Conservation (phyloP, 2,797 vertebrate species). For the Chaunax sp. region DNA sequence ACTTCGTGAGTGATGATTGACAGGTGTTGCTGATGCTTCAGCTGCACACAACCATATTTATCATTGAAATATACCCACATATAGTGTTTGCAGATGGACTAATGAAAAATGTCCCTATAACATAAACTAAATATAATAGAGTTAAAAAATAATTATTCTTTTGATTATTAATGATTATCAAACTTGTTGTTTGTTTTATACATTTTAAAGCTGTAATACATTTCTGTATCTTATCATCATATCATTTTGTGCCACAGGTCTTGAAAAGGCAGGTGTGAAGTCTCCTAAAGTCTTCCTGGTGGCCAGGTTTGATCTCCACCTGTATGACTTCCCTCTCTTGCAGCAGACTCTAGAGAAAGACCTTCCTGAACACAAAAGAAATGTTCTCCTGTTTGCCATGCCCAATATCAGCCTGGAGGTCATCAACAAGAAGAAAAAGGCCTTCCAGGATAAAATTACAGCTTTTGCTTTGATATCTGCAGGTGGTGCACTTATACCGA, state of each 20-base stretch:
- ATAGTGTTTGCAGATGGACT: too few species aligned
- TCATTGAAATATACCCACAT: too few species aligned
- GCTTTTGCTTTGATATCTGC: background rate
- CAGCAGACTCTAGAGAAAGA: constrained; percentile 21
- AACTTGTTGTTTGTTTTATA: too few species aligned
- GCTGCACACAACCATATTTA: too few species aligned
- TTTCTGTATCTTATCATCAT: background rate
- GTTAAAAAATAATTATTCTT: background rate
- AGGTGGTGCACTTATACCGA: background rate
- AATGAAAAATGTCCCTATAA: background rate
- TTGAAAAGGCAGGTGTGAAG: constrained; percentile 3
- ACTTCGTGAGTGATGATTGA: too few species aligned
- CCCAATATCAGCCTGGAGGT: background rate
- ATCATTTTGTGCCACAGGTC: constrained; percentile 13
- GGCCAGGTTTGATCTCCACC: constrained; percentile 58
- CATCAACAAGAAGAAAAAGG: constrained; percentile 29
- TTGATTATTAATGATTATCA: too few species aligned
- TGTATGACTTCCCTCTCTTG: constrained; percentile 69
- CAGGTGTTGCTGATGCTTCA: too few species aligned
- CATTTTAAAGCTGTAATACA: background rate
- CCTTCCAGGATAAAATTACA: background rate
- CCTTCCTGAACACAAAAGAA: constrained; percentile 22
- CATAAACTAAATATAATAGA: background rate
- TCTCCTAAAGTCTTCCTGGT: constrained; percentile 79
- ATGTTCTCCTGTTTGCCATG: constrained; percentile 13